Base-by-base conservation (phyloP, 1,140 invertebrate species). In the Bombus affinis region DNA sequence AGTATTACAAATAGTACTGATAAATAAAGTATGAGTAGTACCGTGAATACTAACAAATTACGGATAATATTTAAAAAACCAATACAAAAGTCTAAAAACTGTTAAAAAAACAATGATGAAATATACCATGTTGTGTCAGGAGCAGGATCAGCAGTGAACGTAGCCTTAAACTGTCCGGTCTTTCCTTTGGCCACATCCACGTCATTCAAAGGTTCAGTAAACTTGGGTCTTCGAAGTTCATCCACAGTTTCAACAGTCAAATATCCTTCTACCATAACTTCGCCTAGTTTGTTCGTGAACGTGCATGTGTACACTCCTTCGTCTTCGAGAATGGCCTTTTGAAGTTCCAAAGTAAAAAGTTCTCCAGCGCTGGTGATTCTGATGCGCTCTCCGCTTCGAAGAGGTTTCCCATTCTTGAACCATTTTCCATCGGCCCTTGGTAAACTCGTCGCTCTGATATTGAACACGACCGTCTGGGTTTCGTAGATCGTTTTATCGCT, bases 91-190 rank as follows among this genome's bases (percentile, higher is more conserved):
- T 53, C 6, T 53, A 32, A 15, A 32, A 66, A 18, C 13, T 66
- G 15, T 9, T 66, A 66, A 13, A 57, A 47, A n/a, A n/a, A 4
- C n/a, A 80, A 70, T 47, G 47, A 85, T 2, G 28, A n/a, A 35
- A 65, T n/a, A n/a, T 94, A 96, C 97, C 97, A 97, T 89, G 92
- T 95, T 10, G 96, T 91, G 42, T 96, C 96, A 28, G 97, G 96
- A 78, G 97, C 93, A 0, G 98, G 98, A 95, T 98, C 98, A 35
- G 97, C 98, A 68, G 97, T 97, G 79, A 99, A 96, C 39, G 97
- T 96, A 32, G 97, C 97, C 53, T 96, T 96, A 85, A 99, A 96
- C n/a, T 96, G 96, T 4, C 97, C 97, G 3, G 96, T 95, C 78
- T 97, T 96, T 75, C 97, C 96, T 90, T 98, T 97, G 88, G 96